These are phyloP conservation scores for Sebastes miniatus DNA, from an alignment of 2,797 vertebrate genomes.

Conservation along the genomic window DNA sequence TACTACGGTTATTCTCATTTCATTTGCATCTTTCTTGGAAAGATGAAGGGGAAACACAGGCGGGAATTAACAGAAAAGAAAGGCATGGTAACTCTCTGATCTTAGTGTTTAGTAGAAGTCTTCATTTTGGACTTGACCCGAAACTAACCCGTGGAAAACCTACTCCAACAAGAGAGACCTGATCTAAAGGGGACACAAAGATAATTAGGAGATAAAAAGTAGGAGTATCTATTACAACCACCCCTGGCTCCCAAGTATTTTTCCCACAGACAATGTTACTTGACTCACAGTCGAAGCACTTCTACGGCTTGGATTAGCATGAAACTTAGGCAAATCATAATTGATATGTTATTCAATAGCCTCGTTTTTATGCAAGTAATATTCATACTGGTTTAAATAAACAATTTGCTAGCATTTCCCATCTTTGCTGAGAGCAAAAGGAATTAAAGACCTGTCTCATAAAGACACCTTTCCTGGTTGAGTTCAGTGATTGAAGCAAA, in stretches of 20 bases:
- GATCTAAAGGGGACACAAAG: not conserved
- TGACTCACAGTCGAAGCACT: not conserved
- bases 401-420: no score
- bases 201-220: not conserved
- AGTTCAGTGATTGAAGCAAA: no score
- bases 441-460: no score
- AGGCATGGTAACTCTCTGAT: not conserved
- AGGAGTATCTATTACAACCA: not conserved
- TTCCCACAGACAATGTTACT: no score
- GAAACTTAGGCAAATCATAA: not conserved
- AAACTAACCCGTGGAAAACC: not conserved
- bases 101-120: no score
- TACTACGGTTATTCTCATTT: not conserved
- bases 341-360: no score
- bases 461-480: no score
- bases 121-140: not conserved
- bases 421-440: no score
- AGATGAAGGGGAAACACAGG: not conserved
- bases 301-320: accelerated
- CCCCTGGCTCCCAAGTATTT: not conserved
- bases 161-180: not conserved
- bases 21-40: not conserved
- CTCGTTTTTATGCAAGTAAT: no score
- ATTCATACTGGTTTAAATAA: no score
- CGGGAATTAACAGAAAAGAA: not conserved